Base-by-base conservation (phyloP, 2,888 invertebrate genomes). In the Venustoraphidia nigricollis region DNA sequence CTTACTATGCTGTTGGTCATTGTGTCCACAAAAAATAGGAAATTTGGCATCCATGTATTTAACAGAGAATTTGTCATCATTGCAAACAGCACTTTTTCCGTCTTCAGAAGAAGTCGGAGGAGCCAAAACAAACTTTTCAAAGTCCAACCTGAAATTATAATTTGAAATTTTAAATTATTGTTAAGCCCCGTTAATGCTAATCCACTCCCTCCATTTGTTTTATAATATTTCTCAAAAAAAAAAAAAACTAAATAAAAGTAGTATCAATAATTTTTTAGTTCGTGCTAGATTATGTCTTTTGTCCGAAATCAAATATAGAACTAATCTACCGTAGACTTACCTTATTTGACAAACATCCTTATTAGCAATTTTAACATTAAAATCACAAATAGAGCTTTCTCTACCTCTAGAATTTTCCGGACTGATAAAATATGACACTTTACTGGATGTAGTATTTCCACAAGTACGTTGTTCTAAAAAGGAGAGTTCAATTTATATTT, bases 281-380 rank as follows among this genome's bases (percentile, higher is more conserved):
- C 6, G 27, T 27, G 3, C 27, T 27, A 27, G 3, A 17, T 3
- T 6, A 27, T 27, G 27, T 27, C 6, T 6, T 27, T 1, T 27
- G 3, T 5, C 27, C 27, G 27, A 27, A 27, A 27, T 6, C 27
- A 17, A 17, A 17, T 17, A 17, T 17, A 27, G 27, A 27, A 27
- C 5, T 6, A 27, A 27, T 6, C 27, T 27, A 27, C 27, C 27
- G 6, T 6, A 47, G 10, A 49, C 55, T 55, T 56, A 64, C 65
- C 76, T 68, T 62, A 77, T 66, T 57, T 78, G 77, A 53, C 77
- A 77, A 8, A 78, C 71, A 42, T 76, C 74, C 54, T 71, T 69
- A 56, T 75, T 77, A 52, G 72, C 70, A n/a, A 75, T 67, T 53
- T 75, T 71, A 1, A 77, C 68, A 41, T 70, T 71, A 62, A 73